These are phyloP conservation scores for Automeris io DNA, from an alignment of 2,888 invertebrate species.

Conservation along the genomic window DNA sequence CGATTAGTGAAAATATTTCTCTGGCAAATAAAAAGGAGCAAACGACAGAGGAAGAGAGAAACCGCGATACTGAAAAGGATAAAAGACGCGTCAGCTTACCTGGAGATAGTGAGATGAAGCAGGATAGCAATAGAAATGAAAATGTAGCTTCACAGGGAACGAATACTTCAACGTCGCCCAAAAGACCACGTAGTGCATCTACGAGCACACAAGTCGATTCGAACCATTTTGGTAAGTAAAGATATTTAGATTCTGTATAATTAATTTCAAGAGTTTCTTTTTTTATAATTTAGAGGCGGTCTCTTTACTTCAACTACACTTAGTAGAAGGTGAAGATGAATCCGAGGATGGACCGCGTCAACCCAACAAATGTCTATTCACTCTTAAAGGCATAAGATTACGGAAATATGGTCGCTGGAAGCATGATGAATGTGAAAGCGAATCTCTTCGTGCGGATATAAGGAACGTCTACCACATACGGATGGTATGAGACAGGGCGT, in stretches of 20 bases:
- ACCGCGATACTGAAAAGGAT: slow-evolving; percentile 62
- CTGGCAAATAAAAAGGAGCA: slow-evolving; percentile 59
- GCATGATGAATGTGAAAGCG: no score
- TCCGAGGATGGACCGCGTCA: no score
- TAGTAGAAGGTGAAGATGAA: no score
- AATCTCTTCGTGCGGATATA: no score
- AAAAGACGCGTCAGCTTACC: slow-evolving; percentile 80
- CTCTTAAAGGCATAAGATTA: no score
- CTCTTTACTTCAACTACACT: no score
- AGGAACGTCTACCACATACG: no score
- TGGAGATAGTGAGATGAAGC: slow-evolving; percentile 65
- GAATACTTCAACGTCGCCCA: slow-evolving; percentile 76
- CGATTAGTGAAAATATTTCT: slow-evolving; percentile 83
- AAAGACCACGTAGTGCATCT: slow-evolving; percentile 86
- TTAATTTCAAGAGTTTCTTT: no score
- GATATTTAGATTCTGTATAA: slow-evolving; percentile 3
- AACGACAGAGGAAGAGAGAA: slow-evolving; percentile 48
- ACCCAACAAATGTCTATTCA: no score
- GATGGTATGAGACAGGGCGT: no score
- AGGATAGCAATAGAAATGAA: slow-evolving; percentile 55
- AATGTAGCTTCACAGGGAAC: slow-evolving; percentile 57
- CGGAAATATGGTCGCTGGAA: no score
- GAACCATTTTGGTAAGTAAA: slow-evolving; percentile 86
- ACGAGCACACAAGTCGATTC: slow-evolving; percentile 91
- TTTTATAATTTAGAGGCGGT: no score